Conservation (phyloP, 2,888 invertebrate species). For the Melangyna quadrimaculata region DNA sequence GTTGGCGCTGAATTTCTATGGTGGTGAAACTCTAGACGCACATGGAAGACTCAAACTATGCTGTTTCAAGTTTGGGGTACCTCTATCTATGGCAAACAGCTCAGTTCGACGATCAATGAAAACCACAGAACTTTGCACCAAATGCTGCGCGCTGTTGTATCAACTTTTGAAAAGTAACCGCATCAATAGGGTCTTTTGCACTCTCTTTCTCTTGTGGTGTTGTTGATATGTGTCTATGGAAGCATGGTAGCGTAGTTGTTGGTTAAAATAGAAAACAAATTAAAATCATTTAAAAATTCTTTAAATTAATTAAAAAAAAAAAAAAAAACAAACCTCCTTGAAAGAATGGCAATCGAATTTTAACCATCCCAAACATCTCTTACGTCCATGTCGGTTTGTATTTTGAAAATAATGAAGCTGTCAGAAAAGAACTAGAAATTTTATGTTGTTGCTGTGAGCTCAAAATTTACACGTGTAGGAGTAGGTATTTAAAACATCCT, state of each 20-base stretch:
- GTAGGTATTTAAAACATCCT: no score
- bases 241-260: conserved; percentile 3
- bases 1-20: conserved; percentile 55
- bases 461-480: no score
- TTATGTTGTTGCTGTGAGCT: no score
- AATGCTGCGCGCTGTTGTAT: conserved; percentile 61
- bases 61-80: conserved; percentile 11
- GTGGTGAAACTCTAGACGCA: conserved; percentile 61
- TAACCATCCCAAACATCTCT: no score
- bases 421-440: no score
- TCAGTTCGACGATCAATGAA: conserved; percentile 63
- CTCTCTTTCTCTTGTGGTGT: conserved; percentile 35
- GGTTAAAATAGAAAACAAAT: neutral
- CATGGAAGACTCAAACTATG: conserved; percentile 29
- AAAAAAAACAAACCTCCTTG: neutral
- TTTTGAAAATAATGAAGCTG: no score
- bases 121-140: conserved; percentile 68
- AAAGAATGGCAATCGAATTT: neutral
- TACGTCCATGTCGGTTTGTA: no score
- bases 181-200: conserved; percentile 54
- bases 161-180: conserved; percentile 55
- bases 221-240: neutral
- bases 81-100: conserved; percentile 39
- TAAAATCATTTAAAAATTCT: neutral
- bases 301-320: neutral